Conservation (phyloP, 2,888 invertebrate species). For the Drosophila multiciliata region DNA sequence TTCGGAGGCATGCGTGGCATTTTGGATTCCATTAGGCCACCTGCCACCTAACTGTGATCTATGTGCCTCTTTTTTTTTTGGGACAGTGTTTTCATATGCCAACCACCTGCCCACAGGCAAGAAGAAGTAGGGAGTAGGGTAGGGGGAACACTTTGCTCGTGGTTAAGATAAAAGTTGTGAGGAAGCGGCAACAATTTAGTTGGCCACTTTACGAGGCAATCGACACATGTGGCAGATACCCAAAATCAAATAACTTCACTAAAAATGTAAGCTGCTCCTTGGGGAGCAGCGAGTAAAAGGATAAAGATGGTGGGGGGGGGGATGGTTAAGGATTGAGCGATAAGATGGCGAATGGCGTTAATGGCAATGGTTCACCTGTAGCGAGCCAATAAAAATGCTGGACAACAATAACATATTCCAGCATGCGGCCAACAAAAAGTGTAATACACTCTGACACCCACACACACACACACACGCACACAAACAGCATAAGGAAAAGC, state of each 20-base stretch:
- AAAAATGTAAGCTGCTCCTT: conserved; percentile 54
- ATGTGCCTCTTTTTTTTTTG: conserved; percentile 10
- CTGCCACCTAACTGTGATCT: conserved; percentile 57
- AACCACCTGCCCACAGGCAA: background rate
- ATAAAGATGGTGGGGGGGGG: too few relatives aligned
- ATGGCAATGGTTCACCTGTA: conserved; percentile 66
- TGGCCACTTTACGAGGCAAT: conserved; percentile 56
- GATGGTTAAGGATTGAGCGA: background rate
- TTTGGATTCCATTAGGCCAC: conserved; percentile 54
- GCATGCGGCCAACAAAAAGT: conserved; percentile 67
- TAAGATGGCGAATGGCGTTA: conserved; percentile 34
- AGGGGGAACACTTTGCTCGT: background rate
- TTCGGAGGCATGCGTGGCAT: background rate
- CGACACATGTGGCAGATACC: conserved; percentile 55
- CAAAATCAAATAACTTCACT: conserved; percentile 72
- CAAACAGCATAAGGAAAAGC: conserved; percentile 41
- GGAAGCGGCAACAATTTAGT: conserved; percentile 47
- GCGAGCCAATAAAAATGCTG: conserved; percentile 68
- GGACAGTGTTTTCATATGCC: conserved; percentile 8
- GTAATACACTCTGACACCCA: conserved; percentile 18
- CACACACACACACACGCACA: background rate
- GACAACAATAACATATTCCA: conserved; percentile 74
- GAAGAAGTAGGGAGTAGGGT: background rate
- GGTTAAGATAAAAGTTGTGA: background rate
- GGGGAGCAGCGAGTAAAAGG: conserved; percentile 4